These are phyloP conservation scores for Cololabis saira DNA, from an alignment of 2,113 vertebrate genomes.

Conservation along the genomic window DNA sequence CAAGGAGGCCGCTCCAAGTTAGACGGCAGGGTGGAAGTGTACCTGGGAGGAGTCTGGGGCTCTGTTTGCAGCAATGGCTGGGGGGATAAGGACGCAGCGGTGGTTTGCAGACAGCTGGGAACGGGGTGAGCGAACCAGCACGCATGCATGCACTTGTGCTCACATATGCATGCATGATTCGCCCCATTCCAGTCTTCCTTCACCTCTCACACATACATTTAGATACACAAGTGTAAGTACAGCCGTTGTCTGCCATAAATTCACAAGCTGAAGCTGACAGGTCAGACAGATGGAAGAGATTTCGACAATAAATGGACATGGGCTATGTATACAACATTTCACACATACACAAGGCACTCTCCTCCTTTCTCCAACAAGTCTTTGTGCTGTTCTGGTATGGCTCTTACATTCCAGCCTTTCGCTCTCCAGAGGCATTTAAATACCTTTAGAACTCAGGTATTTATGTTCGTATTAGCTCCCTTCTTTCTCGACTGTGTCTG, in stretches of 20 bases:
- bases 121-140: slow-evolving; percentile 82
- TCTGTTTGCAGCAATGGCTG: slow-evolving; percentile 84
- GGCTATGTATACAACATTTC: slow-evolving; percentile 14
- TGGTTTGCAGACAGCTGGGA: slow-evolving; percentile 89
- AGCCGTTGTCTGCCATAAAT: slow-evolving; percentile 11
- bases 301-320: slow-evolving; percentile 8
- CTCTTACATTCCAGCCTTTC: slow-evolving; percentile 57
- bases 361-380: not conserved
- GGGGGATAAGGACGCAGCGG: slow-evolving; percentile 85
- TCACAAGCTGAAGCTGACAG: slow-evolving; percentile 9
- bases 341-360: not conserved
- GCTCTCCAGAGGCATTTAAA: slow-evolving; percentile 57
- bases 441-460: slow-evolving; percentile 49
- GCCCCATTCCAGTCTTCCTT: not conserved
- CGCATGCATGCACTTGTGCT: slow-evolving; percentile 12
- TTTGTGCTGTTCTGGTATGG: slow-evolving; percentile 36
- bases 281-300: slow-evolving; percentile 9
- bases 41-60: slow-evolving; percentile 86
- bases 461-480: slow-evolving; percentile 46
- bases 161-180: slow-evolving; percentile 11
- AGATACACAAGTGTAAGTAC: slow-evolving; percentile 37
- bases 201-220: slow-evolving; percentile 2
- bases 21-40: slow-evolving; percentile 89
- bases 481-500: not conserved
- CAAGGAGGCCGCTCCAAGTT: slow-evolving; percentile 84